phyloP scores from a whole-genome alignment of 2,113 vertebrate species.

The Empidonax alnorum region DNA sequence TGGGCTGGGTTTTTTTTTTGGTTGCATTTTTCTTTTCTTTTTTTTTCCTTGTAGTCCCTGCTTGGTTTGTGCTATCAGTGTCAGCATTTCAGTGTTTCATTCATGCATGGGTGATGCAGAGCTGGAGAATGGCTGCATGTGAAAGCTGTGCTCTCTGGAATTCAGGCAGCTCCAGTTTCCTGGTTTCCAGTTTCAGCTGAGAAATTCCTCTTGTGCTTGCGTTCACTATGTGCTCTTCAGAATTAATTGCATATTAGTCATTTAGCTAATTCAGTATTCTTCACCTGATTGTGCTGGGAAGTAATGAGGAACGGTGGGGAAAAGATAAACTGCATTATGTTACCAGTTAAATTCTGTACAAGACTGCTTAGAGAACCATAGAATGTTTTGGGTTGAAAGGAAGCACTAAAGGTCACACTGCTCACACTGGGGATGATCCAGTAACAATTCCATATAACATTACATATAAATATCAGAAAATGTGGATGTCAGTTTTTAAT shows the following conservation, averaged over 20 bases:
- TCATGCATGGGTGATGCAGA: neutral
- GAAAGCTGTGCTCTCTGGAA: conserved; percentile 6
- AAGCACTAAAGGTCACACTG: neutral
- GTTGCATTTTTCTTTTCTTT: neutral
- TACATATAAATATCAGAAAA: neutral
- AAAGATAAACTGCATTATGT: neutral
- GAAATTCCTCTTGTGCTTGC: conserved; percentile 21
- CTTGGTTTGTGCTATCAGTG: neutral
- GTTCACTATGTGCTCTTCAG: neutral
- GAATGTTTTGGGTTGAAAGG: neutral
- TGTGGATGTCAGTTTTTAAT: neutral
- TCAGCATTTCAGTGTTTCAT: neutral
- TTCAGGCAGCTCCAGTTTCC: neutral
- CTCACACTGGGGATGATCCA: neutral
- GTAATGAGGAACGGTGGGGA: neutral
- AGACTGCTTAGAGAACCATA: neutral
- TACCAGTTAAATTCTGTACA: neutral
- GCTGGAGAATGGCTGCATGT: neutral
- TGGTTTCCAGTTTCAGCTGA: neutral
- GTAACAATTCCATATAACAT: neutral
- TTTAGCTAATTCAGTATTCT: neutral
- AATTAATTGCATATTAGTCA: neutral
- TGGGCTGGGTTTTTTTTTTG: neutral
- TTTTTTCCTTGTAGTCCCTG: neutral
- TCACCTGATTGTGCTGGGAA: neutral